Evolutionary conservation across 30 jellyfish, hydroid and myxozoan genomes (phyloP).

Genomic region (Hydractinia symbiolongicarpus): DNA sequence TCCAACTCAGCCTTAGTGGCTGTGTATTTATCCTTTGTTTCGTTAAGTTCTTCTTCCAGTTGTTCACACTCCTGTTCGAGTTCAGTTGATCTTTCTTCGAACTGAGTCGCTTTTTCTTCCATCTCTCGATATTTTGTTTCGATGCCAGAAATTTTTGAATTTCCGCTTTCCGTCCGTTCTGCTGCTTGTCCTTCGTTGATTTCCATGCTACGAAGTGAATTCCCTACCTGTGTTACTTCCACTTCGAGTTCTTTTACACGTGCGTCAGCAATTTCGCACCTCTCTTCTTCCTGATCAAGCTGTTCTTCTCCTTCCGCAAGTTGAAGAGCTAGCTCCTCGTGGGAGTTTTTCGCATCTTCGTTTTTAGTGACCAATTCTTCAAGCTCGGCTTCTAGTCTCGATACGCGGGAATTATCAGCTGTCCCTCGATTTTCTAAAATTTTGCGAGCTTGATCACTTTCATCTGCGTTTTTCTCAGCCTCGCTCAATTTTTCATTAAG

Average conservation of each 20-base stretch:
- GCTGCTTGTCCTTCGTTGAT: slow-evolving; percentile 41
- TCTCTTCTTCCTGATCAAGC: slow-evolving; percentile 33
- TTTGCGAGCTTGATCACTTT: slow-evolving; percentile 28
- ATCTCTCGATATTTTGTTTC: slow-evolving; percentile 21
- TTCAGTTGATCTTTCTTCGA: slow-evolving; percentile 13
- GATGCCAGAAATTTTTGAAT: slow-evolving; percentile 27
- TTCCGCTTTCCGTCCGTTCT: slow-evolving; percentile 21
- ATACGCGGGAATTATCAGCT: slow-evolving; percentile 6
- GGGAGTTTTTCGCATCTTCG: background rate
- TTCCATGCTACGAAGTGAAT: slow-evolving; percentile 36
- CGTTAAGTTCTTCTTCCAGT: slow-evolving; percentile 9
- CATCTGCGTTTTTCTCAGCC: slow-evolving; percentile 20
- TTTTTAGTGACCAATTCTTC: background rate
- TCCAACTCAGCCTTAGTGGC: slow-evolving; percentile 8
- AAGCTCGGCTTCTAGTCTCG: slow-evolving; percentile 19
- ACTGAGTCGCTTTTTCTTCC: slow-evolving; percentile 21
- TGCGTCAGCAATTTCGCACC: slow-evolving; percentile 27
- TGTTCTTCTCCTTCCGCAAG: slow-evolving; percentile 26
- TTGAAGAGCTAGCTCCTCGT: background rate
- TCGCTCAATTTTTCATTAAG: slow-evolving; percentile 25
- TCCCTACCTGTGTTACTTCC: slow-evolving; percentile 36
- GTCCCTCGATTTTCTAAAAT: slow-evolving; percentile 27
- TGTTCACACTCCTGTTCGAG: slow-evolving; percentile 10
- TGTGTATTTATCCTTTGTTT: slow-evolving; percentile 1
- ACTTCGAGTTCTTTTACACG: slow-evolving; percentile 25